phyloP scores from a whole-genome alignment of 2,888 invertebrate genomes.

The Papilio elwesi region DNA sequence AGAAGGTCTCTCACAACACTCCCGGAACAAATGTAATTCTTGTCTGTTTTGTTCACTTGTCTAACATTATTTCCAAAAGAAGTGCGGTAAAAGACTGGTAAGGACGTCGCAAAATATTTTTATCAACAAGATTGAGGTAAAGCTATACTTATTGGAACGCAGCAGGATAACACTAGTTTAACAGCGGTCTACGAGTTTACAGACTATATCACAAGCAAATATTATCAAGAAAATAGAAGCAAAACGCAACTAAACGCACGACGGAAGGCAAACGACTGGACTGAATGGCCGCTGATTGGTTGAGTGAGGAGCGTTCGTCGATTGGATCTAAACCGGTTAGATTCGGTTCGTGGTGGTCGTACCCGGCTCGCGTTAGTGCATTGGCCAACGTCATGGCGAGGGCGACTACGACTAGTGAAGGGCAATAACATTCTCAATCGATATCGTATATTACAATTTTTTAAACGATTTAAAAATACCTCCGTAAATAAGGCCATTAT shows the following conservation, averaged over 20 bases:
- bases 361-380: constrained; percentile 77
- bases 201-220: constrained; percentile 56
- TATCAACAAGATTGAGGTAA: constrained; percentile 8
- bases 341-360: constrained; percentile 75
- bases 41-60: constrained; percentile 64
- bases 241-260: constrained; percentile 55
- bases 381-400: constrained; percentile 53
- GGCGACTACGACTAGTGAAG: constrained; percentile 60
- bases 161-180: constrained; percentile 58
- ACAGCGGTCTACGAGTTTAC: constrained; percentile 48
- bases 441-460: constrained; percentile 36
- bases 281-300: constrained; percentile 74
- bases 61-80: constrained; percentile 71
- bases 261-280: constrained; percentile 67
- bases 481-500: background rate
- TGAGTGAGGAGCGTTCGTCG: constrained; percentile 68
- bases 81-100: constrained; percentile 24
- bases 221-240: constrained; percentile 55
- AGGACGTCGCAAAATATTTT: constrained; percentile 9
- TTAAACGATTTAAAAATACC: background rate
- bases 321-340: constrained; percentile 77
- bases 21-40: constrained; percentile 39
- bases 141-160: constrained; percentile 41
- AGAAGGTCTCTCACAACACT: constrained; percentile 49
- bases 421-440: constrained; percentile 50